phyloP scores from a whole-genome alignment of 2,113 vertebrate genomes.

The Oncorhynchus keta region DNA sequence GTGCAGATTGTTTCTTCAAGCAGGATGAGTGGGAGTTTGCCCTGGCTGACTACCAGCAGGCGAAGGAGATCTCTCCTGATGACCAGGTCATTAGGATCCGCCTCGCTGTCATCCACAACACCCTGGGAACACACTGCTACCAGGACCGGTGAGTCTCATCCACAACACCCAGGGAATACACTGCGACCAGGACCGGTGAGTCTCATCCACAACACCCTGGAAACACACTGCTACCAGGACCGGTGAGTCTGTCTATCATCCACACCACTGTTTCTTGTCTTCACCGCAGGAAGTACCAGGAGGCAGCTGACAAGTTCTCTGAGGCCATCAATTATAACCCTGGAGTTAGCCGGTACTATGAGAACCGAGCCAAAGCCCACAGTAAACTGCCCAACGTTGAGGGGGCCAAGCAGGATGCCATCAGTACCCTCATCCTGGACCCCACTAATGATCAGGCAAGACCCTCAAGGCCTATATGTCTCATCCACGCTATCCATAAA shows the following conservation, averaged over 20 bases:
- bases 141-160: slow-evolving; percentile 24
- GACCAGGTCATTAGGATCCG: slow-evolving; percentile 54
- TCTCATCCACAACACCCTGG: no score
- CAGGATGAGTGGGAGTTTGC: slow-evolving; percentile 72
- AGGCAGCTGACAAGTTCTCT: slow-evolving; percentile 71
- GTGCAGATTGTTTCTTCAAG: slow-evolving; percentile 77
- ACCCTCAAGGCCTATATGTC: neutral
- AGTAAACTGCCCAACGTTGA: slow-evolving; percentile 37
- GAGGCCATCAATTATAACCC: slow-evolving; percentile 66
- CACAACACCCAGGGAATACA: slow-evolving; percentile 49
- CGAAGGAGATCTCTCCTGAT: slow-evolving; percentile 63
- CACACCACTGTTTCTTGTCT: neutral
- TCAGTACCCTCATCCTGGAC: slow-evolving; percentile 66
- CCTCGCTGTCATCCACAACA: slow-evolving; percentile 66
- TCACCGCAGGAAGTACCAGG: slow-evolving; percentile 65
- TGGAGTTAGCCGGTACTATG: slow-evolving; percentile 55
- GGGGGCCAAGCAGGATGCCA: slow-evolving; percentile 60
- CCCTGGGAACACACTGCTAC: neutral
- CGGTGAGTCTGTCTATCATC: neutral
- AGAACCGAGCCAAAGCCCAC: slow-evolving; percentile 62
- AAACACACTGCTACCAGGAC: no score
- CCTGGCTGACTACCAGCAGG: slow-evolving; percentile 78
- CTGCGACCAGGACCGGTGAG: no score
- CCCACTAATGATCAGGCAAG: slow-evolving; percentile 66
- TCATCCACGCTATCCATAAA: neutral